Conservation (phyloP, 2,797 vertebrate species). For the Scolopax bukidnonensis region DNA sequence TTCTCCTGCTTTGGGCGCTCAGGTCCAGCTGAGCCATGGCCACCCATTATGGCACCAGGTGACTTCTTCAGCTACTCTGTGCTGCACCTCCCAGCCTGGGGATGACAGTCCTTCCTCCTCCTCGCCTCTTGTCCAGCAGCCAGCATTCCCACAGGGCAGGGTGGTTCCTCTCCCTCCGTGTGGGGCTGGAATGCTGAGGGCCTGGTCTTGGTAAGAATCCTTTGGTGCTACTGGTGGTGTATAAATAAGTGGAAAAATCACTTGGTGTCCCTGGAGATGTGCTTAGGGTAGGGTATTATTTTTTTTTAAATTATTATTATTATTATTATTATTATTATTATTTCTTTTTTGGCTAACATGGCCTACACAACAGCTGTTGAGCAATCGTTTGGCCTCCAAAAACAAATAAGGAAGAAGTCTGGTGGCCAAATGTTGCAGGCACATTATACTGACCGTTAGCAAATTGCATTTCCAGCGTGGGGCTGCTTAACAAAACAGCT, state of each 20-base stretch:
- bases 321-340: not conserved
- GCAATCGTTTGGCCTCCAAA: conserved; percentile 39
- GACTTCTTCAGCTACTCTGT: not conserved
- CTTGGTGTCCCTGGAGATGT: conserved; percentile 37
- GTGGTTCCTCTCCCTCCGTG: not conserved
- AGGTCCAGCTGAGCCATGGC: not conserved
- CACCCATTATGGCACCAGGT: not conserved
- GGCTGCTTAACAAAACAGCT: not conserved
- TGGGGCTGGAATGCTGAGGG: not conserved
- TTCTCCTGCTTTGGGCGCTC: not conserved
- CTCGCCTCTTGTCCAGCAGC: not conserved
- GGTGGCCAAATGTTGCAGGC: conserved; percentile 81
- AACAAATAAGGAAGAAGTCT: conserved; percentile 74
- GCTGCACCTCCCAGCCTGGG: not conserved
- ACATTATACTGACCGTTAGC: conserved; percentile 36
- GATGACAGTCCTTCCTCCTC: not conserved
- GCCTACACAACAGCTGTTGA: conserved; percentile 62
- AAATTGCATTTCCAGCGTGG: not conserved
- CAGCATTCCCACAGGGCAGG: accelerated
- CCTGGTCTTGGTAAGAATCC: not conserved
- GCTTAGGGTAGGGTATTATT: conserved; percentile 4
- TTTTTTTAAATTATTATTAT: not conserved
- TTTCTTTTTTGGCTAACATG: conserved; percentile 5
- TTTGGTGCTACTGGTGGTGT: not conserved
- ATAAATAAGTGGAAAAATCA: conserved; percentile 25